A percentile compares a stretch with the other conserved stretches of the same genome.
These are phyloP conservation scores for Calosoma granatense DNA, from an alignment of 1,140 invertebrate species.

Conservation along the genomic window DNA sequence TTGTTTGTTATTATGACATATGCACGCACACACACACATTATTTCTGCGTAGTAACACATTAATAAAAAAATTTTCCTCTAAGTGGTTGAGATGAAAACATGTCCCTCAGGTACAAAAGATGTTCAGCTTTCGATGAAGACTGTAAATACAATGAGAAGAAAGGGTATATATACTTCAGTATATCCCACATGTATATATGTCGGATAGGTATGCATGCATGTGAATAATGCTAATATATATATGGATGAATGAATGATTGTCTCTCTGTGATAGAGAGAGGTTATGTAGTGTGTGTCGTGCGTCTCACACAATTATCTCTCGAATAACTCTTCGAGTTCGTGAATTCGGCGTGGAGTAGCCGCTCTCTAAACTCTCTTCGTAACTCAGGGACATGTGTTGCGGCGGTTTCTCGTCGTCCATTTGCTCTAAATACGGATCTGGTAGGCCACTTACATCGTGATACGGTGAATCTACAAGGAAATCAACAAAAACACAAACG, in stretches of 20 bases:
- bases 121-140: neutral
- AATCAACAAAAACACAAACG: slow-evolving; percentile 12
- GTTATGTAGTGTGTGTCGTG: too few relatives aligned
- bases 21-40: neutral
- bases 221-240: neutral
- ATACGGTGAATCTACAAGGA: slow-evolving; percentile 73
- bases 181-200: neutral
- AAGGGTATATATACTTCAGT: neutral
- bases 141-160: neutral
- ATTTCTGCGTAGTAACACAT: neutral
- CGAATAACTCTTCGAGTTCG: slow-evolving; percentile 79
- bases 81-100: neutral
- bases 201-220: neutral
- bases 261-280: neutral
- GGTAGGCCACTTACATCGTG: slow-evolving; percentile 84
- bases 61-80: neutral
- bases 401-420: slow-evolving; percentile 64
- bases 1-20: too few relatives aligned
- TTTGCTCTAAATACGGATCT: slow-evolving; percentile 73
- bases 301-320: slow-evolving; percentile 85
- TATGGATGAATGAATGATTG: neutral
- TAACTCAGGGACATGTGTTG: slow-evolving; percentile 78
- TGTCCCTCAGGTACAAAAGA: slow-evolving; percentile 4
- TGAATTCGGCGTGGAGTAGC: slow-evolving; percentile 87
- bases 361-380: slow-evolving; percentile 84